phyloP scores from a whole-genome alignment of 1,140 invertebrate genomes.

The Doryteuthis pealeii region DNA sequence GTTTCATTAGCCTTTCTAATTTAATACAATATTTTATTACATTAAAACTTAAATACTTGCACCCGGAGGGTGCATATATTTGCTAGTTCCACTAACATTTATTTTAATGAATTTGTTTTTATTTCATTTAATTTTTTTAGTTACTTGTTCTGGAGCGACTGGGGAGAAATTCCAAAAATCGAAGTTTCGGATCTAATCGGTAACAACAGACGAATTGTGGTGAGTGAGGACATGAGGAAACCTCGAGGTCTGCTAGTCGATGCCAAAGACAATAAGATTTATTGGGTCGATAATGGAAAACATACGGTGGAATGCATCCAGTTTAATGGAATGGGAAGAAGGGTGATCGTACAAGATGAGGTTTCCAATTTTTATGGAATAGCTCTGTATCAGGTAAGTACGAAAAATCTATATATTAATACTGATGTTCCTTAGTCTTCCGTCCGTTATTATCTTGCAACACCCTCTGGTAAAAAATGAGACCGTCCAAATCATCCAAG shows the following conservation, averaged over 20 bases:
- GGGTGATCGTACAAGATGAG: constrained; percentile 31
- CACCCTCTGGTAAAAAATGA: no score
- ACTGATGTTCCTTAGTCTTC: no score
- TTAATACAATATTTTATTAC: no score
- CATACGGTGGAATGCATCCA: constrained; percentile 90
- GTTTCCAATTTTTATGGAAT: constrained; percentile 45
- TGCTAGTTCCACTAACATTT: no score
- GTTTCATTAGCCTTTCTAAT: no score
- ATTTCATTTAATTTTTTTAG: no score
- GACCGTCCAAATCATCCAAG: no score
- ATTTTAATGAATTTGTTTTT: no score
- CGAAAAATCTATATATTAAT: no score
- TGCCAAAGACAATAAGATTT: constrained; percentile 88
- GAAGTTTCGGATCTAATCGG: constrained; percentile 84
- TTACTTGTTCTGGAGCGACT: constrained; percentile 71
- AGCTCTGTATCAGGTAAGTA: constrained; percentile 42
- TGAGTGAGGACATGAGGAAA: constrained; percentile 82
- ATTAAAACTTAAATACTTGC: no score
- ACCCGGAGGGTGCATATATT: no score
- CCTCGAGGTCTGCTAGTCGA: constrained; percentile 94
- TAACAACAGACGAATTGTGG: constrained; percentile 71
- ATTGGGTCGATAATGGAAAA: constrained; percentile 91
- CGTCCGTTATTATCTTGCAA: no score
- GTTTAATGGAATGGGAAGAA: constrained; percentile 71
- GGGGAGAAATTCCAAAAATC: constrained; percentile 85